Conservation (phyloP, 2,888 invertebrate genomes). For the Venustoraphidia nigricollis region DNA sequence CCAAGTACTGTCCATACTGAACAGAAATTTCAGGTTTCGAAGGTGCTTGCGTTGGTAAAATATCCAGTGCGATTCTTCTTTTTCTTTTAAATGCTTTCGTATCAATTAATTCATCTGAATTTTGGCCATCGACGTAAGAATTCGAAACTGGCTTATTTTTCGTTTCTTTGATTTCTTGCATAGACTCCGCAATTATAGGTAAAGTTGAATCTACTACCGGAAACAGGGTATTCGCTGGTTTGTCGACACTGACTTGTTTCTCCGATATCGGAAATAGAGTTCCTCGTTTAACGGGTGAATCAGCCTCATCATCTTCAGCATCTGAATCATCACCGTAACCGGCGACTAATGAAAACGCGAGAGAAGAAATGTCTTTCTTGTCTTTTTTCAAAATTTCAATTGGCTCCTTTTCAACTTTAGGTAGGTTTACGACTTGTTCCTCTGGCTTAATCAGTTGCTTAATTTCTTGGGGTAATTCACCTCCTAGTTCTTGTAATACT, state of each 20-base stretch:
- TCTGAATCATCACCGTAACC: slow-evolving; percentile 38
- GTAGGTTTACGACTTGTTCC: slow-evolving; percentile 9
- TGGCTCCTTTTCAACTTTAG: slow-evolving; percentile 7
- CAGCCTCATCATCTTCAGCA: slow-evolving; percentile 24
- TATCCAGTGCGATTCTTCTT: slow-evolving; percentile 31
- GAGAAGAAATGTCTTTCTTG: not conserved
- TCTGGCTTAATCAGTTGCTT: slow-evolving; percentile 17
- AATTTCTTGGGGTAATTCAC: slow-evolving; percentile 23
- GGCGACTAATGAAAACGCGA: slow-evolving; percentile 30
- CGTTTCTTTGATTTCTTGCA: too few species aligned
- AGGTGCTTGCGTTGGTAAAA: slow-evolving; percentile 15
- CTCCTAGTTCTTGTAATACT: slow-evolving; percentile 26
- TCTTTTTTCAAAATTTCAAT: slow-evolving; percentile 14
- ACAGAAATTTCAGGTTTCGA: slow-evolving; percentile 9
- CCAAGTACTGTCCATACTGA: slow-evolving; percentile 6
- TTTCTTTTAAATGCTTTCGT: slow-evolving; percentile 37
- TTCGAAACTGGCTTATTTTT: too few species aligned
- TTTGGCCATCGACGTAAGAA: not conserved
- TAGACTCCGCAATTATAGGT: not conserved
- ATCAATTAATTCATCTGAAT: slow-evolving; percentile 16
- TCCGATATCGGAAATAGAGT: slow-evolving; percentile 31
- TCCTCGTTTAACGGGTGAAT: slow-evolving; percentile 16
- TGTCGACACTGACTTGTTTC: slow-evolving; percentile 14
- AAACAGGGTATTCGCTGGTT: not conserved
- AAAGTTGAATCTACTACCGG: not conserved